Evolutionary conservation across 2,888 invertebrate species (phyloP).

Genomic region (Notodonta ziczac): DNA sequence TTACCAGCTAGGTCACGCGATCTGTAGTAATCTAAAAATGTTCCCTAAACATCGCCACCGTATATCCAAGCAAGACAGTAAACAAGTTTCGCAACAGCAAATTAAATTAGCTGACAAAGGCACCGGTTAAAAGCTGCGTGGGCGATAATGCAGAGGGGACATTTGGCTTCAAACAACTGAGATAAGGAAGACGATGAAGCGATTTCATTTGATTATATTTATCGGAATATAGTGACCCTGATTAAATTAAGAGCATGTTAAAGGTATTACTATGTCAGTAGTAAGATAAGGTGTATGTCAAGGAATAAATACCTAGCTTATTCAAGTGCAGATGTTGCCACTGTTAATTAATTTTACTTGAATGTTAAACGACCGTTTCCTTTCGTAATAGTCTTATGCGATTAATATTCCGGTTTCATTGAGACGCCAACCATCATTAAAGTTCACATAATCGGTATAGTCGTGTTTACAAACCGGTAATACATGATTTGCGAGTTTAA

Average conservation of each 20-base stretch:
- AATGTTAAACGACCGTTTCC: conserved; percentile 37
- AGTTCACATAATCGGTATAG: conserved; percentile 26
- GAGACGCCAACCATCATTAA: conserved; percentile 34
- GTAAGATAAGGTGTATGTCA: neutral
- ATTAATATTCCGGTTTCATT: conserved; percentile 50
- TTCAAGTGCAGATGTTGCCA: conserved; percentile 32
- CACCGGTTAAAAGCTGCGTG: conserved; percentile 34
- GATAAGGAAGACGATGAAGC: conserved; percentile 33
- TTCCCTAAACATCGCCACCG: conserved; percentile 23
- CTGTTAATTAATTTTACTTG: conserved; percentile 42
- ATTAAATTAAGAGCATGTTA: neutral
- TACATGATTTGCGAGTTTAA: neutral
- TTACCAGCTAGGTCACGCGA: conserved; percentile 73
- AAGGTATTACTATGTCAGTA: neutral
- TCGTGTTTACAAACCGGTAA: conserved; percentile 18
- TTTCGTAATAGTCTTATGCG: conserved; percentile 41
- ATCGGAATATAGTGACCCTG: conserved; percentile 2
- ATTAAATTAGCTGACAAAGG: conserved; percentile 41
- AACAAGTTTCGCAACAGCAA: conserved; percentile 30
- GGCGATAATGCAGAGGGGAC: conserved; percentile 37
- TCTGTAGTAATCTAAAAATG: conserved; percentile 39
- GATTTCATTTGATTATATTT: conserved; percentile 20
- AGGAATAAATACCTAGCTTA: conserved; percentile 3
- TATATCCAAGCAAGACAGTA: conserved; percentile 7
- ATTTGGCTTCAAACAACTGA: conserved; percentile 35